Base-by-base conservation (phyloP, 1,140 invertebrate species). In the Lordiphosa clarofinis region DNA sequence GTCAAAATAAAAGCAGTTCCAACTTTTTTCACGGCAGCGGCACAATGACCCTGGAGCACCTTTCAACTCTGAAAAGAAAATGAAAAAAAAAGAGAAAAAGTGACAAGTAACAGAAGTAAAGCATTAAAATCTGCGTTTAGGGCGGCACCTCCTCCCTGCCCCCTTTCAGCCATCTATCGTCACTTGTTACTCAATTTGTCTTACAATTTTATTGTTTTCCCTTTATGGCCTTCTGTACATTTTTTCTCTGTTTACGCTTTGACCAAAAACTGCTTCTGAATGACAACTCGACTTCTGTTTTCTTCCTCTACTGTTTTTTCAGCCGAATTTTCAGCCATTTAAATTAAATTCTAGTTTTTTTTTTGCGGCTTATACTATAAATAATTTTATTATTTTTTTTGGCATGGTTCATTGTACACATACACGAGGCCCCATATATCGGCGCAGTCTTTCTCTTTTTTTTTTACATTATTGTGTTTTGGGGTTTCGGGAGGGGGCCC, bases 401-500 rank as follows among this genome's bases (percentile, higher is more conserved):
- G 68, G 56, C 78, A 82, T 76, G 76, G 76, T 82, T 82, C 76
- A 82, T 82, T 82, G 76, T 82, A 84, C 76, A 84, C 70, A 56
- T 73, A 63, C 33, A 52, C 46, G 24, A 43, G 58, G 56, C 42
- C 40, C 55, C 57, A 46, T 50, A 57, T 56, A 38, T 55, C 28
- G 52, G 28, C 56, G 38, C 31, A 11, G 48, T 28, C 58, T 58
- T 46, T 52, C 35, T 36, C 52, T 52, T 43, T 15, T 59, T 66
- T 44, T 49, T 39, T 56, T 39, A 37, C 37, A 58, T 28, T 67
- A 19, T 52, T 81, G 52, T 66, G 49, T 55, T 53, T 62, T 73
- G 13, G 24, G 24, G n/a, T 19, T 4, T 71, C 24, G 48, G 55
- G 10, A 24, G 40, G 54, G 53, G 10, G 43, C 28, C 56, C 76